These are phyloP conservation scores for Ischnus inquisitorius DNA, from an alignment of 2,888 invertebrate genomes.

Conservation along the genomic window DNA sequence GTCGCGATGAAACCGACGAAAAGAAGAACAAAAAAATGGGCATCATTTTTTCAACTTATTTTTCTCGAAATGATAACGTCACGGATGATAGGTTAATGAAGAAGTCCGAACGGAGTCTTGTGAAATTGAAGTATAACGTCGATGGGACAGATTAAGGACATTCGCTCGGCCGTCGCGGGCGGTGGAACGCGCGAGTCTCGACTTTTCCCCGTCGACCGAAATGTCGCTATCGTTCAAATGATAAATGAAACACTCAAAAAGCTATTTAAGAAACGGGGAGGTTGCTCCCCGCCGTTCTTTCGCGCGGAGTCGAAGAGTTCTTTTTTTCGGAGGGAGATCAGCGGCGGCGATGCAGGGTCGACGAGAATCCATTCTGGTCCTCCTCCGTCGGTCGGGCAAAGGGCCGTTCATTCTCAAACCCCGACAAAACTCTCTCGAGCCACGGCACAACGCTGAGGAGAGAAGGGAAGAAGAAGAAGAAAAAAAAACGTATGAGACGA, in stretches of 20 bases:
- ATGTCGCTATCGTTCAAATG: constrained; percentile 50
- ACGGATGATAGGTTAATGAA: too few relatives aligned
- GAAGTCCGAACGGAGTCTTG: too few relatives aligned
- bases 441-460: constrained; percentile 22
- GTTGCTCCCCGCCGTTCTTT: constrained; percentile 1
- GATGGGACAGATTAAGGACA: neutral
- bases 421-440: constrained; percentile 46
- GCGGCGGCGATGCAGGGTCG: constrained; percentile 22
- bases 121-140: neutral
- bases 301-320: constrained; percentile 3
- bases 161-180: neutral
- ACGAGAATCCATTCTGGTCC: constrained; percentile 49
- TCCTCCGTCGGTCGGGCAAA: constrained; percentile 54
- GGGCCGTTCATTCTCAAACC: constrained; percentile 50
- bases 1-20: constrained; percentile 19
- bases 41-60: neutral
- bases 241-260: constrained; percentile 56
- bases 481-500: constrained; percentile 9
- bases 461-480: constrained; percentile 26
- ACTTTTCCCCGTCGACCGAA: constrained; percentile 15
- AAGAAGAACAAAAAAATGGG: neutral
- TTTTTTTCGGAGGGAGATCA: constrained; percentile 20
- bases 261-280: constrained; percentile 43
- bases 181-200: neutral
- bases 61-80: neutral